Evolutionary conservation across 1,140 invertebrate species (phyloP), one percentile per base, ranked within the genome.

Genomic region (Berghia stephanieae): DNA sequence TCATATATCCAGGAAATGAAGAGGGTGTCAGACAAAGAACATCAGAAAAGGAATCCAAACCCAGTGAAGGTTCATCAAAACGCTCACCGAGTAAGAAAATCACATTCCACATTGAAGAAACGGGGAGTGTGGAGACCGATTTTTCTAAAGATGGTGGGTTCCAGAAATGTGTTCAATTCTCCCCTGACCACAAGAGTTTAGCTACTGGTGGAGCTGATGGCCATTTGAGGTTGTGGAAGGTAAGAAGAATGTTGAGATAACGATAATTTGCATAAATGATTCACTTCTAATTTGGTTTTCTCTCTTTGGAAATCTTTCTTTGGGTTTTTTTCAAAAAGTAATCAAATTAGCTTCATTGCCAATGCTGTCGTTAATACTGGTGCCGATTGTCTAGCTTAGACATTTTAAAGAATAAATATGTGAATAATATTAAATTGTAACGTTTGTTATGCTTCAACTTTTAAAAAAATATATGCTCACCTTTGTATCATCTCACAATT

Each of bases 131-230:
- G 52, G 84, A 87, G 71, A 91, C 91, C 67, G 91, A 91, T 82
- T 91, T 91, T 82, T 83, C 85, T 79, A 91, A 92, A 60, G 91
- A 93, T 42, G 95, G 96, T 79, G 92, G 95, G 21, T 89, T 96
- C 79, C 96, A 97, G 87, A 93, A 96, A 86, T 94, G 96, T 52
- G 95, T 97, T 31, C 91, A 94, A 74, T 93, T 98, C 82, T 94
- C 93, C 74, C 91, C 92, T 42, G 93, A 88, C 87, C 93, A 94
- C 18, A 93, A 93, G 83, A 83, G 95, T 0, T 93, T 98, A 92
- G 94, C 93, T 0, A 98, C 96, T 6, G 97, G 95, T 78, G 96
- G 97, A 38, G 93, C 94, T 2, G 96, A 99, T 91, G 95, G 96
- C 13, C 91, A 93, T 83, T 88, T 99, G 27, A 91, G 96, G 80